These are phyloP conservation scores for Procavia capensis DNA, from an alignment of 2,113 vertebrate species.

Conservation along the genomic window DNA sequence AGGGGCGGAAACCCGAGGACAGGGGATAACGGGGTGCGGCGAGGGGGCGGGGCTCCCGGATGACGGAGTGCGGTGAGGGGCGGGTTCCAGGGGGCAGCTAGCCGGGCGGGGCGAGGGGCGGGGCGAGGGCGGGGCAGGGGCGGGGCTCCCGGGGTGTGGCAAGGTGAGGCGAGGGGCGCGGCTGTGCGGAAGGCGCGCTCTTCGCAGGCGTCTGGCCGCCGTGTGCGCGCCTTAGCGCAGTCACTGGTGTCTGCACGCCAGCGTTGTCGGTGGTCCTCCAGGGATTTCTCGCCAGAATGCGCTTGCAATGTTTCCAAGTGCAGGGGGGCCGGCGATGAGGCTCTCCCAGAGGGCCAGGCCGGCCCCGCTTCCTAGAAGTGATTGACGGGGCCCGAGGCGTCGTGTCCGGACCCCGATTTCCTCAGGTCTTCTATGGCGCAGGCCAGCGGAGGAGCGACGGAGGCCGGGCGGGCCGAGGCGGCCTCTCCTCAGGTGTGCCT, in stretches of 20 bases:
- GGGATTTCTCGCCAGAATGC: neutral
- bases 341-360: accelerated
- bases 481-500: neutral
- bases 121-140: neutral
- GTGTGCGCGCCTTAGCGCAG: accelerated
- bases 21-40: accelerated
- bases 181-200: neutral
- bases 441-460: neutral
- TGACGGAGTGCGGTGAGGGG: accelerated
- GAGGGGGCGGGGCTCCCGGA: accelerated
- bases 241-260: accelerated
- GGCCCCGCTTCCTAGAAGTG: accelerated
- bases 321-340: accelerated
- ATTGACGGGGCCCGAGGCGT: accelerated
- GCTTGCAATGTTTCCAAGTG: accelerated
- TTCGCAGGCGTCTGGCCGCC: neutral
- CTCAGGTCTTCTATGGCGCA: neutral
- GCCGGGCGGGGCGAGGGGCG: neutral
- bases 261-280: accelerated
- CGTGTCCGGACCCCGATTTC: neutral
- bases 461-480: neutral
- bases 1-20: too few species aligned
- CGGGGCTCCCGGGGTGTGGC: accelerated
- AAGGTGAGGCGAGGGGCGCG: accelerated
- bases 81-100: neutral